A percentile compares a stretch with the other conserved stretches of the same genome.
Evolutionary conservation across 2,888 invertebrate genomes (phyloP).

Genomic region (Caenorhabditis sp.): DNA sequence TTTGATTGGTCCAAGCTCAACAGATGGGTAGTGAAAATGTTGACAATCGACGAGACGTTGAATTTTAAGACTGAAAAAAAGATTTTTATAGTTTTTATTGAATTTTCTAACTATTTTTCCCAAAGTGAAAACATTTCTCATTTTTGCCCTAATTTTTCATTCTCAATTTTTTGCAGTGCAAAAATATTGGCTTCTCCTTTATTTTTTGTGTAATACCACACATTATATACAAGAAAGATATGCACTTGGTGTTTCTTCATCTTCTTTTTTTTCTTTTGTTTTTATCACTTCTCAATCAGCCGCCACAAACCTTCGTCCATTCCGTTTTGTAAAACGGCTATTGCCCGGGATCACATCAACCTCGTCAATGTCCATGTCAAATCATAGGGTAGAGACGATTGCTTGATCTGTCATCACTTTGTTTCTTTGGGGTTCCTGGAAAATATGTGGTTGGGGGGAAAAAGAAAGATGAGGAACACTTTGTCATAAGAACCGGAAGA

Average conservation of each 20-base stretch:
- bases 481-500: too few relatives aligned
- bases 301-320: constrained; percentile 23
- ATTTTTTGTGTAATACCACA: constrained; percentile 5
- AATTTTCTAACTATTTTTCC: too few relatives aligned
- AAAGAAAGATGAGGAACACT: too few relatives aligned
- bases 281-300: constrained; percentile 2
- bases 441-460: too few relatives aligned
- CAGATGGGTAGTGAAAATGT: constrained; percentile 96
- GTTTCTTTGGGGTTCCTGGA: too few relatives aligned
- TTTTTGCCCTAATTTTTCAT: background rate
- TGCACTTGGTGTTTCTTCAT: constrained; percentile 3
- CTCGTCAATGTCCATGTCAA: constrained; percentile 33
- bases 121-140: too few relatives aligned
- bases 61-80: constrained; percentile 38
- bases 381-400: constrained; percentile 6
- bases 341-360: constrained; percentile 24
- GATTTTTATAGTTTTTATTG: too few relatives aligned
- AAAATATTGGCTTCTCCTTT: background rate
- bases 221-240: constrained; percentile 5
- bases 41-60: constrained; percentile 87
- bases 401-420: background rate
- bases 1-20: constrained; percentile 81
- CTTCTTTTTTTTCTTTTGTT: background rate
- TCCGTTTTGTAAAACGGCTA: constrained; percentile 28
- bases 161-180: background rate